phyloP scores from a whole-genome alignment of 1,140 invertebrate species.

The Polypedilum pembai region DNA sequence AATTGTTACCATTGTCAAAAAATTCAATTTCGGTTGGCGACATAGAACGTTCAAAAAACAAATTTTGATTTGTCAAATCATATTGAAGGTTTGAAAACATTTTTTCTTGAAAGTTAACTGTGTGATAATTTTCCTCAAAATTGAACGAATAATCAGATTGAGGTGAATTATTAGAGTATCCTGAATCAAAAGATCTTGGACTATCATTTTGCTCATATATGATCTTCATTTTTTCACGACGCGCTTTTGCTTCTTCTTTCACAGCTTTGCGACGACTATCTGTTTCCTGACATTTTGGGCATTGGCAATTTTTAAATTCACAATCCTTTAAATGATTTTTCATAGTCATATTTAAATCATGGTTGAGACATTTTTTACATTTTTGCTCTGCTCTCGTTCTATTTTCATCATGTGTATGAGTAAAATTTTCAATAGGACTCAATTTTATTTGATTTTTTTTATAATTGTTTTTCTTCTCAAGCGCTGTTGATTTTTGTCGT shows the following conservation, averaged over 20 bases:
- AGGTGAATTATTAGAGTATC: neutral
- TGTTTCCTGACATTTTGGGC: neutral
- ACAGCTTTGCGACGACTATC: neutral
- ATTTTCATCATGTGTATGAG: neutral
- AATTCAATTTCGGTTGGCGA: too few species aligned
- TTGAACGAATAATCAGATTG: too few species aligned
- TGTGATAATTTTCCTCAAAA: too few species aligned
- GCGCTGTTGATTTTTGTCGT: neutral
- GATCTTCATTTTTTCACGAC: neutral
- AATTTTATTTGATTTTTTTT: neutral
- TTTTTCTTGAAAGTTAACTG: too few species aligned
- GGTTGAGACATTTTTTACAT: neutral
- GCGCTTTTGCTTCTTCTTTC: neutral
- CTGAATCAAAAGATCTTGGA: neutral
- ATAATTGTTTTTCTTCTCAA: constrained; percentile 6
- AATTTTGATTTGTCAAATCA: too few species aligned
- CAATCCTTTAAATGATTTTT: neutral
- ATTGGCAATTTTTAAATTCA: neutral
- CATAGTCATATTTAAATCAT: neutral
- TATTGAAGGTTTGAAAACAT: too few species aligned
- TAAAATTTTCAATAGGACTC: neutral
- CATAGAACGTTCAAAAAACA: too few species aligned
- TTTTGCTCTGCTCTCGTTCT: neutral
- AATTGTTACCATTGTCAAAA: too few species aligned
- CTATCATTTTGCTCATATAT: neutral